Evolutionary conservation across 2,888 invertebrate genomes (phyloP).

Genomic region (Heliothis peltigera): DNA sequence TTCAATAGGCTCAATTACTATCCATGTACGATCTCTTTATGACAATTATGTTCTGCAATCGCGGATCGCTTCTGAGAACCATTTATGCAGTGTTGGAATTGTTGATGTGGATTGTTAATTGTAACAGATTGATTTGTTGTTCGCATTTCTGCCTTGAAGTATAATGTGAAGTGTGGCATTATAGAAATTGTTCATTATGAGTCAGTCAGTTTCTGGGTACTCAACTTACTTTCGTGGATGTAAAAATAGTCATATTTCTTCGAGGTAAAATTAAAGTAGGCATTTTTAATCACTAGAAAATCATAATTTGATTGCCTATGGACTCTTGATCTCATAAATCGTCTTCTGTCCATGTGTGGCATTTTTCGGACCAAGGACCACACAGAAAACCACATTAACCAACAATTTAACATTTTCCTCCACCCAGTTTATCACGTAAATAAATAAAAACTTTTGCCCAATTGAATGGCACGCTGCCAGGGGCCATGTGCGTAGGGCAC

Average conservation of each 20-base stretch:
- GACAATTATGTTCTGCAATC: conserved; percentile 63
- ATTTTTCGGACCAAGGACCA: conserved; percentile 11
- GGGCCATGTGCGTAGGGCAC: conserved; percentile 50
- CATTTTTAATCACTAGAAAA: too few relatives aligned
- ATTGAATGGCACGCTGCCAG: conserved; percentile 52
- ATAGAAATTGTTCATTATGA: conserved; percentile 21
- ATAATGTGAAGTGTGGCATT: background rate
- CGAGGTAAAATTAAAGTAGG: too few relatives aligned
- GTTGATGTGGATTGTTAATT: conserved; percentile 42
- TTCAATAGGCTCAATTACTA: conserved; percentile 64
- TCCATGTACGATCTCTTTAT: conserved; percentile 46
- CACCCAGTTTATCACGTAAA: conserved; percentile 9
- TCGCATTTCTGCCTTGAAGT: conserved; percentile 16
- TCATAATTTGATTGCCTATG: too few relatives aligned
- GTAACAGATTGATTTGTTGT: conserved; percentile 48
- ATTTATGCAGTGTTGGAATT: conserved; percentile 35
- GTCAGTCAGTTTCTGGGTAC: conserved; percentile 5
- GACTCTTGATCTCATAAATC: background rate
- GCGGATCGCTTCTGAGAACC: conserved; percentile 59
- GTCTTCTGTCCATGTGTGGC: conserved; percentile 1
- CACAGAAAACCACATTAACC: conserved; percentile 21
- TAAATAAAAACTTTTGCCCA: conserved; percentile 42
- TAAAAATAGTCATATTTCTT: too few relatives aligned
- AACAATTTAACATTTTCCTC: background rate
- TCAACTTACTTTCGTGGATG: background rate